A percentile compares a stretch with the other conserved stretches of the same genome.
Evolutionary conservation across 2,113 vertebrate species (phyloP).

Genomic region (Narcine bancroftii): DNA sequence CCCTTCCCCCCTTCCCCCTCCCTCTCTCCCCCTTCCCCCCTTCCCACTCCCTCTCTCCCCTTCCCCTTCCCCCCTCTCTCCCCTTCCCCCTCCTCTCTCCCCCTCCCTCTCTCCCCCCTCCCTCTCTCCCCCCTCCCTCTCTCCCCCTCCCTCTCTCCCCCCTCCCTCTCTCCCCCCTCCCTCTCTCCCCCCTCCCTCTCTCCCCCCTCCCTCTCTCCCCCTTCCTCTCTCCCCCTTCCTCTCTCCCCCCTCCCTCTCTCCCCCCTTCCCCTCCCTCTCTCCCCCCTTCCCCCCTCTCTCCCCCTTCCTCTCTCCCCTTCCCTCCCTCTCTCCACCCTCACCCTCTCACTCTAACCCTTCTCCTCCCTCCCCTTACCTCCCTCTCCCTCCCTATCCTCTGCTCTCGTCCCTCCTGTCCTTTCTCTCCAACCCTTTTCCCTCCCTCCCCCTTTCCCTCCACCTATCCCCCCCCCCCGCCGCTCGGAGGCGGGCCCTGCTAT

Average conservation of each 20-base stretch:
- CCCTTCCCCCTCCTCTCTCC: not conserved
- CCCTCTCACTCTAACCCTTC: too few relatives aligned
- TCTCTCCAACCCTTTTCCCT: too few relatives aligned
- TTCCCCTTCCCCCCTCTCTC: conserved; percentile 14
- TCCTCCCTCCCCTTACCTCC: too few relatives aligned
- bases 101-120: not conserved
- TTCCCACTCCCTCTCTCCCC: conserved; percentile 35
- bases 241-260: not conserved
- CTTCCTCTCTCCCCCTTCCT: not conserved
- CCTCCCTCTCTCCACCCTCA: not conserved
- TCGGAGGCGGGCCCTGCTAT: too few relatives aligned
- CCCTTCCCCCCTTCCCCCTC: not conserved
- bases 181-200: not conserved
- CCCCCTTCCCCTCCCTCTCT: not conserved
- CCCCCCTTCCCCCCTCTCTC: not conserved
- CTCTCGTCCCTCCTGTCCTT: too few relatives aligned
- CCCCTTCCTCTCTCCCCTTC: too few relatives aligned
- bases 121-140: rapidly evolving
- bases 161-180: not conserved
- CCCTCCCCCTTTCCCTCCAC: too few relatives aligned
- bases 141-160: not conserved
- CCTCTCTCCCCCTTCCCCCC: not conserved
- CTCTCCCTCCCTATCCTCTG: too few relatives aligned
- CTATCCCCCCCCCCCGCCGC: too few relatives aligned
- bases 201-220: not conserved